Evolutionary conservation across 2,113 vertebrate genomes (phyloP).

Genomic region (Forbesichthys agassizii): DNA sequence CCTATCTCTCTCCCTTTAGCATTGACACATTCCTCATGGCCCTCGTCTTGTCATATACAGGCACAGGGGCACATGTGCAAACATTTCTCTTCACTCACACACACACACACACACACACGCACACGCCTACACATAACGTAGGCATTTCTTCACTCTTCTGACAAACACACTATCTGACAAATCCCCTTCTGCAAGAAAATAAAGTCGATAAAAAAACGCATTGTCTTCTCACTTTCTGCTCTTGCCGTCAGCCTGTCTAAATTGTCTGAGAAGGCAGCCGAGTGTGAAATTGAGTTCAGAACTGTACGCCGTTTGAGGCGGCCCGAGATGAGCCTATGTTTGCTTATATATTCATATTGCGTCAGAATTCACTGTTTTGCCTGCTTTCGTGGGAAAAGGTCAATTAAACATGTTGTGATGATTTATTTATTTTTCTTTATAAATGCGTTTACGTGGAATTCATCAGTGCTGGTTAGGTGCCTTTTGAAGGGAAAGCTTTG

Average conservation of each 20-base stretch:
- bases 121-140: slow-evolving; percentile 2
- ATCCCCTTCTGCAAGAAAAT: slow-evolving; percentile 62
- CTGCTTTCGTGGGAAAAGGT: slow-evolving; percentile 50
- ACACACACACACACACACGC: background rate
- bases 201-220: slow-evolving; percentile 75
- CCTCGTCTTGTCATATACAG: slow-evolving; percentile 61
- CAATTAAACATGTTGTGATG: slow-evolving; percentile 58
- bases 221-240: slow-evolving; percentile 78
- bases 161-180: slow-evolving; percentile 45
- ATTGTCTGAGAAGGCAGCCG: slow-evolving; percentile 76
- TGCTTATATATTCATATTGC: slow-evolving; percentile 75
- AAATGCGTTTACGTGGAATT: slow-evolving; percentile 1
- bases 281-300: slow-evolving; percentile 84
- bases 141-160: slow-evolving; percentile 13
- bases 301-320: slow-evolving; percentile 65
- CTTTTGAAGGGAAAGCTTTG: slow-evolving; percentile 33
- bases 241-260: slow-evolving; percentile 79
- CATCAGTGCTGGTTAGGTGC: slow-evolving; percentile 21
- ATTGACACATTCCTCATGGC: slow-evolving; percentile 53
- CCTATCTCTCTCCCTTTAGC: slow-evolving; percentile 44
- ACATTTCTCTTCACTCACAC: background rate
- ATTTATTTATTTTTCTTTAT: slow-evolving; percentile 10
- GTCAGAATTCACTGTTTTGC: slow-evolving; percentile 44
- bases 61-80: slow-evolving; percentile 27
- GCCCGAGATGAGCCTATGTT: slow-evolving; percentile 69